phyloP scores from a whole-genome alignment of 2,797 vertebrate genomes.

The Crax fasciolata region DNA sequence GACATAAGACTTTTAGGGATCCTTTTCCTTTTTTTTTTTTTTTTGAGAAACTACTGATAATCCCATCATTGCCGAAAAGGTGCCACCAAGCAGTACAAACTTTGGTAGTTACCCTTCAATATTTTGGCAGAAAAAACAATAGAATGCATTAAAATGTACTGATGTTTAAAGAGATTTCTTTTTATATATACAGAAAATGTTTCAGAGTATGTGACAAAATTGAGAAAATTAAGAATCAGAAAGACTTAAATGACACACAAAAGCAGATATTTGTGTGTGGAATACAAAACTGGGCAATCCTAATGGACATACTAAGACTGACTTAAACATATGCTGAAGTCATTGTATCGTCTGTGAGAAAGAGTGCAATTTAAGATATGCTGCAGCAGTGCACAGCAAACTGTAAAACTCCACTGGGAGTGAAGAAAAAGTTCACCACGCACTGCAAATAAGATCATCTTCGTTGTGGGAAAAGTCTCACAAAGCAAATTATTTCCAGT shows the following conservation, averaged over 20 bases:
- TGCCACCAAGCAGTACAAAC: not conserved
- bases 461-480: not conserved
- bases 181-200: not conserved
- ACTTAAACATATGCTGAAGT: not conserved
- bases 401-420: not conserved
- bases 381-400: not conserved
- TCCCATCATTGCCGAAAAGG: not conserved
- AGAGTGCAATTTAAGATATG: not conserved
- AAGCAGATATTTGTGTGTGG: not conserved
- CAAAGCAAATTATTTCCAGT: not conserved
- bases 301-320: not conserved
- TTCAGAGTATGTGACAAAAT: not conserved
- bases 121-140: not conserved
- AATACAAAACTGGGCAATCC: constrained; percentile 10
- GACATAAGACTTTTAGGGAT: not conserved
- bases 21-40: not conserved
- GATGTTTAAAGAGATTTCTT: not conserved
- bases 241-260: not conserved
- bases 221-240: constrained; percentile 1
- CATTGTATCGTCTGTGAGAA: not conserved
- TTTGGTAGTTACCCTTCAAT: not conserved
- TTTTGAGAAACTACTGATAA: not conserved
- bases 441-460: not conserved
- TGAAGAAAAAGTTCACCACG: not conserved
- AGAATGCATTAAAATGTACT: not conserved